Conservation (phyloP, 2,113 vertebrate genomes). For the Bubo scandiacus region DNA sequence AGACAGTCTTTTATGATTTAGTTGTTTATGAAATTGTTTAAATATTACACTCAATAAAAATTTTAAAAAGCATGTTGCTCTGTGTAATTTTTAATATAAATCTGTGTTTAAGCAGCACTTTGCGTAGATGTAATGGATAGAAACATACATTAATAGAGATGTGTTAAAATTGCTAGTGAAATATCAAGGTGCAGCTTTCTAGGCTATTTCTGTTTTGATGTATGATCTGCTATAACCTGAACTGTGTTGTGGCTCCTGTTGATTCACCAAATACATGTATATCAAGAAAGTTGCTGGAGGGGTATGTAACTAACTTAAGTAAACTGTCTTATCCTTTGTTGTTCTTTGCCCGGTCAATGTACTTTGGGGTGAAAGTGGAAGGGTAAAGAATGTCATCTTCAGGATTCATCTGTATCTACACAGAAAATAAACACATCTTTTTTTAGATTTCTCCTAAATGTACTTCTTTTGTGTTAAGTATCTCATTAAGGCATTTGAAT, state of each 20-base stretch:
- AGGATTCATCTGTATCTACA: neutral
- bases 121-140: neutral
- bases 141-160: neutral
- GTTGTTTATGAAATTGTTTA: constrained; percentile 48
- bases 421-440: constrained; percentile 20
- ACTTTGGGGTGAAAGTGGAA: neutral
- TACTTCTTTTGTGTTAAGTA: neutral
- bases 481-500: fast-evolving
- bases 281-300: neutral
- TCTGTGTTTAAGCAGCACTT: neutral
- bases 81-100: constrained; percentile 33
- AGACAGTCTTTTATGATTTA: neutral
- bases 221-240: neutral
- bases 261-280: constrained; percentile 3
- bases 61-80: neutral
- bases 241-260: neutral
- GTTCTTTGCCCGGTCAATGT: neutral
- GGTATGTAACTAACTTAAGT: neutral
- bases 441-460: neutral
- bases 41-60: constrained; percentile 48
- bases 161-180: neutral
- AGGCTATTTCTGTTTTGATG: neutral
- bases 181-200: neutral
- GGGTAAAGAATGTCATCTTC: neutral
- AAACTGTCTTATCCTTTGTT: neutral